Evolutionary conservation across 2,113 vertebrate species (phyloP).

Genomic region (Glaucomys volans): DNA sequence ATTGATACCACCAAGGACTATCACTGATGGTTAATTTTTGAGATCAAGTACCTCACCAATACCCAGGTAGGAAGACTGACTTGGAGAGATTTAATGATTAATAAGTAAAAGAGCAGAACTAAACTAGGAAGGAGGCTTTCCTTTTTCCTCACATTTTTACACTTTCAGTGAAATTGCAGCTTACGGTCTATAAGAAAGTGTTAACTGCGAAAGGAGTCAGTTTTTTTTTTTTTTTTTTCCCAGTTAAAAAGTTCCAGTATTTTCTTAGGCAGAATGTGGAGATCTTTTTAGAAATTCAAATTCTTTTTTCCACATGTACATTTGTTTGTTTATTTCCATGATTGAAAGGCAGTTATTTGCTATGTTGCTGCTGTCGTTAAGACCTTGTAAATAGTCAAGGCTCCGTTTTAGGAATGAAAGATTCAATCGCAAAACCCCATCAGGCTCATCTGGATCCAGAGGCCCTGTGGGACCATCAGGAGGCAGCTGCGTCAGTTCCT

Average conservation of each 20-base stretch:
- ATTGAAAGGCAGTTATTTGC: not conserved
- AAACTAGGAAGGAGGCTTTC: not conserved
- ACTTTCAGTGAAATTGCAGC: not conserved
- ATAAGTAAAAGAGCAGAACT: not conserved
- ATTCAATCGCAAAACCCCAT: not conserved
- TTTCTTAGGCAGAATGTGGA: not conserved
- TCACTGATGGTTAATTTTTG: not conserved
- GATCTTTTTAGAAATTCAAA: not conserved
- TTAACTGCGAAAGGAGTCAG: not conserved
- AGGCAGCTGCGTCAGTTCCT: not conserved
- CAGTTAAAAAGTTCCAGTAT: not conserved
- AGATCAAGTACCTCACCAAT: not conserved
- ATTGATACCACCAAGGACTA: not conserved
- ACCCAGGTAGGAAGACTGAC: not conserved
- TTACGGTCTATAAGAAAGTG: not conserved
- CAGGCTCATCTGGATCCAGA: not conserved
- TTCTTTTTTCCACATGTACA: not conserved
- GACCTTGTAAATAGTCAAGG: accelerated
- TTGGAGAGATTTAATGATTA: not conserved
- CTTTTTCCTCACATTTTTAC: not conserved
- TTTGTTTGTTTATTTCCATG: not conserved
- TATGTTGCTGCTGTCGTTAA: not conserved
- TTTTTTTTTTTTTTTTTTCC: not conserved
- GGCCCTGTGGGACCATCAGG: too few relatives aligned
- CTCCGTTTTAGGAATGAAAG: not conserved